Conservation (phyloP, 2,113 vertebrate species). For the Chloropsis hardwickii region DNA sequence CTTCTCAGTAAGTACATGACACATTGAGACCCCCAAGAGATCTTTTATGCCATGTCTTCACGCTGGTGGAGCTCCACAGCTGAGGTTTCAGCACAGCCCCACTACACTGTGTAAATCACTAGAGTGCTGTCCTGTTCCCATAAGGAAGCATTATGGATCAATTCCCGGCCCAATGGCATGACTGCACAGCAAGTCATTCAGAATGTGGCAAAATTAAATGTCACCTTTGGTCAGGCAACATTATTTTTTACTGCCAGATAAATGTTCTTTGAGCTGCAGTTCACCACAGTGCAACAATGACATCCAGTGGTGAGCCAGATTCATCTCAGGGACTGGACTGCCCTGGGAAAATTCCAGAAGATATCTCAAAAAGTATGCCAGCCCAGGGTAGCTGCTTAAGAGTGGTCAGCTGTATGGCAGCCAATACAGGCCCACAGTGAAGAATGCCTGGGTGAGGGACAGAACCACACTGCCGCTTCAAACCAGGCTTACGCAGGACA, state of each 20-base stretch:
- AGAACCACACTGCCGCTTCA: not conserved
- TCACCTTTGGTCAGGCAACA: not conserved
- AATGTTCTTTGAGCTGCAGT: not conserved
- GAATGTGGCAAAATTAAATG: not conserved
- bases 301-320: constrained; percentile 68
- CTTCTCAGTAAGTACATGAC: not conserved
- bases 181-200: not conserved
- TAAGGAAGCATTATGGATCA: not conserved
- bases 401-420: not conserved
- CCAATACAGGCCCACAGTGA: not conserved
- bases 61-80: not conserved
- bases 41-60: not conserved
- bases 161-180: not conserved
- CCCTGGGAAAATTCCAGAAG: constrained; percentile 7
- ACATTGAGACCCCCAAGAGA: not conserved
- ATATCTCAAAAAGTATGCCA: not conserved
- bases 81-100: not conserved
- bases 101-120: rapidly evolving
- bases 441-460: rapidly evolving
- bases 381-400: not conserved
- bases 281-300: constrained; percentile 43
- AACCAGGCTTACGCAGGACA: not conserved
- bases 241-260: constrained; percentile 14
- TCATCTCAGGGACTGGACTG: not conserved
- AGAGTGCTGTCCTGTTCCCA: not conserved